phyloP scores from a whole-genome alignment of 2,888 invertebrate genomes.

The Leptopterna dolabrata region DNA sequence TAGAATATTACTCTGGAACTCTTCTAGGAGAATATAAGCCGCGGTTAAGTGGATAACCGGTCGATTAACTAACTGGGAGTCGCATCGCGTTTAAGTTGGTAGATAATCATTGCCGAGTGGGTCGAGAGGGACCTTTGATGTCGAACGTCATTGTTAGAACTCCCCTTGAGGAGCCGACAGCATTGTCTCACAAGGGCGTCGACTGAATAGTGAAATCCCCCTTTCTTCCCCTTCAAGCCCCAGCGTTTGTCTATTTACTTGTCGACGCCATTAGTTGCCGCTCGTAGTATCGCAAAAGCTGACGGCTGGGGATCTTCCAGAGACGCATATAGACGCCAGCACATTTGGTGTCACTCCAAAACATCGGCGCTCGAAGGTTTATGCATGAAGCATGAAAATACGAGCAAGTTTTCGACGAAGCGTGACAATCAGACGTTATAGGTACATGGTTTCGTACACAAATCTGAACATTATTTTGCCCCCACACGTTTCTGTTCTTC shows the following conservation, averaged over 20 bases:
- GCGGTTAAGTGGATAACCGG: background rate
- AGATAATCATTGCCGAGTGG: constrained; percentile 23
- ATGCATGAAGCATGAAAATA: no score
- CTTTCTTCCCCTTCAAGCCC: background rate
- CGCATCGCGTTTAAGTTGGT: constrained; percentile 1
- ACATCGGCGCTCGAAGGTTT: no score
- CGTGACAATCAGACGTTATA: no score
- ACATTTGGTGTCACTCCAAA: no score
- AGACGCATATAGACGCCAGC: no score
- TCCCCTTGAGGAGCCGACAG: background rate
- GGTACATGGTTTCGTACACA: no score
- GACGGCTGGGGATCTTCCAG: no score
- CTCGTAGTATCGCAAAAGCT: background rate
- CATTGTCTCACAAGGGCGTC: background rate
- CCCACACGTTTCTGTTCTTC: no score
- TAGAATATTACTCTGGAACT: background rate
- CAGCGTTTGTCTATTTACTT: background rate
- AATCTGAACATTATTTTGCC: no score
- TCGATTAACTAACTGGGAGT: background rate
- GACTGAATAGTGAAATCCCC: background rate
- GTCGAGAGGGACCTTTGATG: constrained; percentile 38
- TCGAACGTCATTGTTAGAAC: constrained; percentile 33
- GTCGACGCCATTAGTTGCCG: background rate
- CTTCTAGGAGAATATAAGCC: background rate
- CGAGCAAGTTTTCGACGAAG: no score